Percentiles rank a stretch among this genome's conserved stretches.
phyloP scores from a whole-genome alignment of 30 jellyfish, hydroid and myxozoan species.

The Nemopilema nomurai region DNA sequence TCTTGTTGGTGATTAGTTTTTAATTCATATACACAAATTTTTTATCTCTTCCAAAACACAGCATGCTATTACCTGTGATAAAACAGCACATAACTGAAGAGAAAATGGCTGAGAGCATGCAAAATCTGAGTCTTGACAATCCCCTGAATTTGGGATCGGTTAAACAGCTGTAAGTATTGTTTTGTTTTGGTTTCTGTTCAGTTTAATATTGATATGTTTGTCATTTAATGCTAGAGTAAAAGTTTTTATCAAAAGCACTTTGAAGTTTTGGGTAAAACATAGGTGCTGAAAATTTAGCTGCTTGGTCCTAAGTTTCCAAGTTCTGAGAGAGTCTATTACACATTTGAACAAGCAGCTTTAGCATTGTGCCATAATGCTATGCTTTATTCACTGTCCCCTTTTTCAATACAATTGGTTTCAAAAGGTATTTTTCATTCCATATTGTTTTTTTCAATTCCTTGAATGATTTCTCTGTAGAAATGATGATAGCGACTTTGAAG shows the following conservation, averaged over 20 bases:
- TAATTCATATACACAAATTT: too few relatives aligned
- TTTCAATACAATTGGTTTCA: too few relatives aligned
- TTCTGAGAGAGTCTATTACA: neutral
- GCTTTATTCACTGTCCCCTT: neutral
- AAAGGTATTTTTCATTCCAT: too few relatives aligned
- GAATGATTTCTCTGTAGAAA: conserved; percentile 16
- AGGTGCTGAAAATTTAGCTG: too few relatives aligned
- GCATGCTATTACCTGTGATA: conserved; percentile 57
- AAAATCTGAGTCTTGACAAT: conserved; percentile 39
- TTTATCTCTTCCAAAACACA: neutral
- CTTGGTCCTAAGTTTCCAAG: too few relatives aligned
- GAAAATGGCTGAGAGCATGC: conserved; percentile 77
- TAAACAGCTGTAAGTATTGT: conserved; percentile 31
- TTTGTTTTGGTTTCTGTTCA: neutral
- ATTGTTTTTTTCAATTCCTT: neutral
- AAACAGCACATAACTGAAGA: conserved; percentile 73
- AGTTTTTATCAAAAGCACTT: neutral
- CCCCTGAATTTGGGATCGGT: conserved; percentile 21
- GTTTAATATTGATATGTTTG: neutral
- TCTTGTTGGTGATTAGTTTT: too few relatives aligned
- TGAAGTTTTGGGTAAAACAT: too few relatives aligned
- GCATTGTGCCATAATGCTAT: too few relatives aligned
- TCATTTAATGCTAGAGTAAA: neutral
- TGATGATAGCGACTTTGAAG: conserved; percentile 73
- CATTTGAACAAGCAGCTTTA: neutral